Base-by-base conservation (phyloP, 2,888 invertebrate species). In the Drosophila quinaria region DNA sequence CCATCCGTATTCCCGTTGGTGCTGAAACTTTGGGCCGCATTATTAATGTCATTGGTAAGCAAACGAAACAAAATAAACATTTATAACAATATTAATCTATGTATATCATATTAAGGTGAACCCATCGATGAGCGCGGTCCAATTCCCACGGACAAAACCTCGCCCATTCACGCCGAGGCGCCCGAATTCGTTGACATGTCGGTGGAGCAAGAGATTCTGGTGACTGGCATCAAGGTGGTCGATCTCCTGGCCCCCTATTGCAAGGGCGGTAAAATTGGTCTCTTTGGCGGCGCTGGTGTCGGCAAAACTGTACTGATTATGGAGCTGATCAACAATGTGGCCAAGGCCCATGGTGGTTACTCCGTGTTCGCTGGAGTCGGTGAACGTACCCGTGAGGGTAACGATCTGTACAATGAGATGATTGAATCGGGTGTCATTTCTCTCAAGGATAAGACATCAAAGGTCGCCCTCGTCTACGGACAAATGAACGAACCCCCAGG, bases 401-500 rank as follows among this genome's bases (percentile, higher is more conserved):
- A 98, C 92, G 98, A 98, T 94, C 94, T 98, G 89, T 98, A 98
- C 93, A 96, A 97, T 92, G 98, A 98, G 94, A 98, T 98, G 98
- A 98, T 98, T 93, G 97, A 97, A 92, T 95, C 95, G 74, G 97
- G 97, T 90, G 98, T 98, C 86, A 98, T 98, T 93, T 97, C 97
- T 39, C 94, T 98, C 17, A 97, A 96, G 91, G 97, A 97, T 92
- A 96, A 97, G 93, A 96, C 96, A 44, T 98, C 98, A 6, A 98
- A 98, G 70, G 90, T 91, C 25, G 96, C 98, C 0, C 95, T 98
- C 59, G 98, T 98, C 77, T 98, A 98, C 90, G 98, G 98, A 64
- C 98, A 98, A 94, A 98, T 98, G 98, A 98, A 98, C 92, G 98
- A 98, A 93, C 98, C 98, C 62, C 98, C 98, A 70, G 98, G 98